Percentiles rank a stretch among this genome's conserved stretches.
Conservation (phyloP, 1,140 invertebrate species). For the Drosophila setifemur region DNA sequence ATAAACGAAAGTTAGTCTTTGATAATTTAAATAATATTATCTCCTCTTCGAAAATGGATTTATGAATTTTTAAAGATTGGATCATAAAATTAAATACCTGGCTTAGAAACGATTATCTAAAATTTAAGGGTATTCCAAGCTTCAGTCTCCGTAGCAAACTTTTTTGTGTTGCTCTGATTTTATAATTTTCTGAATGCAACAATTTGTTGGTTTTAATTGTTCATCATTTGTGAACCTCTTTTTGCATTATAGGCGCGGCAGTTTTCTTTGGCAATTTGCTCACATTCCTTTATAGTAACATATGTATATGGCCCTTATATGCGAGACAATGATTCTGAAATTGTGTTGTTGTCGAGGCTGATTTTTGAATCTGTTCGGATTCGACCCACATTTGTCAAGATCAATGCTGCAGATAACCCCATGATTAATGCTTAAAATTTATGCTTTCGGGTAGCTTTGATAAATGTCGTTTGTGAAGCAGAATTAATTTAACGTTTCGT, state of each 20-base stretch:
- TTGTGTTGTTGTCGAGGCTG: slow-evolving; percentile 17
- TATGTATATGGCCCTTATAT: slow-evolving; percentile 16
- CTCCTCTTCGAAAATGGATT: too few relatives aligned
- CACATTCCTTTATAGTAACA: too few relatives aligned
- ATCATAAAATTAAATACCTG: too few relatives aligned
- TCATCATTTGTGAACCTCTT: slow-evolving; percentile 18
- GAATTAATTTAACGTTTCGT: slow-evolving; percentile 10
- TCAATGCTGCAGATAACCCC: slow-evolving; percentile 45
- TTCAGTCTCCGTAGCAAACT: too few relatives aligned
- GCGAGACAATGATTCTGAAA: slow-evolving; percentile 1
- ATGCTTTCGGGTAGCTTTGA: slow-evolving; percentile 22
- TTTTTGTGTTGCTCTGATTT: not conserved
- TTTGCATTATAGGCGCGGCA: slow-evolving; percentile 16
- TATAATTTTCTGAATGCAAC: slow-evolving; percentile 15
- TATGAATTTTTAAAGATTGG: too few relatives aligned
- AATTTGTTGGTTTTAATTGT: slow-evolving; percentile 64
- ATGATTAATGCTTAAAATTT: slow-evolving; percentile 49
- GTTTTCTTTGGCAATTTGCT: slow-evolving; percentile 39
- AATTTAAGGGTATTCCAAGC: too few relatives aligned
- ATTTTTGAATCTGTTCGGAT: slow-evolving; percentile 9
- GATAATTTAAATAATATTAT: too few relatives aligned
- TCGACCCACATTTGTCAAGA: slow-evolving; percentile 64
- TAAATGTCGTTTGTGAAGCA: slow-evolving; percentile 19
- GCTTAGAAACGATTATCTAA: too few relatives aligned
- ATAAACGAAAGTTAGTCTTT: too few relatives aligned